Evolutionary conservation across 2,888 invertebrate genomes (phyloP).

Genomic region (Caenorhabditis panamensis): DNA sequence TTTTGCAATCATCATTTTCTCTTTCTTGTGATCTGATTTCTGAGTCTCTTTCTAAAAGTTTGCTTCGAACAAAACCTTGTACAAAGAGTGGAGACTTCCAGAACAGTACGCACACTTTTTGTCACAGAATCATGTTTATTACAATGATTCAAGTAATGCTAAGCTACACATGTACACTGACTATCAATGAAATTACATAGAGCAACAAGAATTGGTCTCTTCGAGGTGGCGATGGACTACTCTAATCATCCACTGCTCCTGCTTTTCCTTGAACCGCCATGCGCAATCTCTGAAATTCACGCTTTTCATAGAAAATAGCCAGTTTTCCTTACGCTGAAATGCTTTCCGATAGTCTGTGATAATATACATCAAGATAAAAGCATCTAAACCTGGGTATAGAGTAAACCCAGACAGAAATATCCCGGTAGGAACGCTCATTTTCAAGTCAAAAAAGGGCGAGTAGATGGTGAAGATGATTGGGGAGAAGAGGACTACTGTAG

Average conservation of each 20-base stretch:
- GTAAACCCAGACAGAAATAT: constrained; percentile 17
- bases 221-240: too few relatives aligned
- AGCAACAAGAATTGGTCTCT: too few relatives aligned
- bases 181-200: too few relatives aligned
- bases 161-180: too few relatives aligned
- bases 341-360: constrained; percentile 29
- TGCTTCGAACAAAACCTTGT: too few relatives aligned
- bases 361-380: constrained; percentile 27
- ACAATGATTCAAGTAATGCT: too few relatives aligned
- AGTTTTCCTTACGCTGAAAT: not conserved
- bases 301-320: not conserved
- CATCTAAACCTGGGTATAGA: constrained; percentile 29
- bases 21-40: too few relatives aligned
- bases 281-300: not conserved
- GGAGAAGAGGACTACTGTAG: constrained; percentile 27
- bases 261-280: not conserved
- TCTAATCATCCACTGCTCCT: not conserved
- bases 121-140: too few relatives aligned
- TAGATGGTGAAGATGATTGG: constrained; percentile 30
- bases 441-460: constrained; percentile 23
- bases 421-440: constrained; percentile 26
- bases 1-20: too few relatives aligned
- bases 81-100: too few relatives aligned
- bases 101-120: too few relatives aligned
- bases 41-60: too few relatives aligned